Conservation (phyloP, 2,888 invertebrate species). For the Rotaria magnacalcarata region DNA sequence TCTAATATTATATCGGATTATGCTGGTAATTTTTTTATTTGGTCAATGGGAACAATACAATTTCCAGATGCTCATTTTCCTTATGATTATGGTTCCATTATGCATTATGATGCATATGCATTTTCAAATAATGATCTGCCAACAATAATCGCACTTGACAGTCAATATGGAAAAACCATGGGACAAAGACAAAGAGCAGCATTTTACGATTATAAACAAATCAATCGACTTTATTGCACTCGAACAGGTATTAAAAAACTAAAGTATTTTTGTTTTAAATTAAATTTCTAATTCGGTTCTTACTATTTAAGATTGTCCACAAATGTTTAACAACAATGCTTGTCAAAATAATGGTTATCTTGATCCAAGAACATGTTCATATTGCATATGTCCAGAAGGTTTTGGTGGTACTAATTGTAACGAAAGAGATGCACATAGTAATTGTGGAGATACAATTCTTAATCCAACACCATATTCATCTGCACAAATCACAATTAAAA, state of each 20-base stretch:
- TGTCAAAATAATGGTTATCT: slow-evolving; percentile 25
- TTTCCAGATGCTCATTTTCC: not conserved
- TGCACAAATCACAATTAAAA: not conserved
- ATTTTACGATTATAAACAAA: slow-evolving; percentile 37
- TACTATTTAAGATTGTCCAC: not conserved
- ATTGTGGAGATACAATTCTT: not conserved
- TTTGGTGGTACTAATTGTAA: not conserved
- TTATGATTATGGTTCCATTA: slow-evolving; percentile 1
- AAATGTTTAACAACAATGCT: not conserved
- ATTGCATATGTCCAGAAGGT: not conserved
- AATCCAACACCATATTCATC: not conserved
- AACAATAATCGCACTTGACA: not conserved
- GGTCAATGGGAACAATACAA: not conserved
- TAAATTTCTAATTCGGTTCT: not conserved
- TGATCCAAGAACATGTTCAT: slow-evolving; percentile 11
- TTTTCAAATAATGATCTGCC: not conserved
- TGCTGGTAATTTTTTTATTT: not conserved
- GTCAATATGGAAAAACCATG: not conserved
- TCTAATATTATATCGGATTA: not conserved
- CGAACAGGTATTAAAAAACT: not conserved
- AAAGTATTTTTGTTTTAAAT: not conserved
- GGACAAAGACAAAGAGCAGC: slow-evolving; percentile 7
- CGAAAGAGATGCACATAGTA: not conserved
- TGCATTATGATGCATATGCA: slow-evolving; percentile 22
- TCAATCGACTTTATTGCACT: not conserved